Evolutionary conservation across 2,888 invertebrate genomes (phyloP), one percentile per base, ranked within the genome.

Genomic region (Coenonympha arcania): DNA sequence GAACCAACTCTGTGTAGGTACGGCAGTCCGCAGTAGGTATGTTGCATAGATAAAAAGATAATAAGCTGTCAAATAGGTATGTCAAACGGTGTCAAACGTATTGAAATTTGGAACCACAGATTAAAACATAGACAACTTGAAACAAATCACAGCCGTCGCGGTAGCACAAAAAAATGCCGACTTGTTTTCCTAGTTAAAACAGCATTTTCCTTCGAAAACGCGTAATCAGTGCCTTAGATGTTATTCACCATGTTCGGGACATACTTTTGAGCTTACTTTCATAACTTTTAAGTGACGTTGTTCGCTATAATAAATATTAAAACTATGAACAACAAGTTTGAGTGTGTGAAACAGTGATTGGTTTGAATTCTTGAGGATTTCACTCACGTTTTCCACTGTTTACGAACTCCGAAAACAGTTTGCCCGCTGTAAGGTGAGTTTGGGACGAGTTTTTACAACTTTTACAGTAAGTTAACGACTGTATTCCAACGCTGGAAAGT

Each of bases 161-260:
- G n/a, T n/a, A n/a, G n/a, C n/a, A n/a, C n/a, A n/a, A 58, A 62
- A 60, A 61, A 62, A 62, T 57, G 61, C 60, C 62, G 63, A 63
- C 61, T 61, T 59, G 52, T 58, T 58, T 61, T 58, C 48, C 33
- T 39, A 61, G 57, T 62, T 62, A 62, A 60, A 61, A 66, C 66
- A 58, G 59, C 61, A 60, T 64, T 66, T 64, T 63, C 63, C 53
- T 48, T 48, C 45, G 20, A 46, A 56, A 70, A 64, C 57, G 59
- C 48, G 57, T 55, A 57, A 63, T 57, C 59, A 64, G 60, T 65
- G 65, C 56, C 48, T 63, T 54, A 54, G 48, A 56, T 53, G 41
- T 56, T 48, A 55, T 58, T 54, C 40, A 36, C 50, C 28, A 52
- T 56, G 48, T 54, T 47, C 36, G 19, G 58, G 56, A 50, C 31